Evolutionary conservation across 2,888 invertebrate species (phyloP), one percentile per base, ranked within the genome.

Genomic region (Microdon myrmicae): DNA sequence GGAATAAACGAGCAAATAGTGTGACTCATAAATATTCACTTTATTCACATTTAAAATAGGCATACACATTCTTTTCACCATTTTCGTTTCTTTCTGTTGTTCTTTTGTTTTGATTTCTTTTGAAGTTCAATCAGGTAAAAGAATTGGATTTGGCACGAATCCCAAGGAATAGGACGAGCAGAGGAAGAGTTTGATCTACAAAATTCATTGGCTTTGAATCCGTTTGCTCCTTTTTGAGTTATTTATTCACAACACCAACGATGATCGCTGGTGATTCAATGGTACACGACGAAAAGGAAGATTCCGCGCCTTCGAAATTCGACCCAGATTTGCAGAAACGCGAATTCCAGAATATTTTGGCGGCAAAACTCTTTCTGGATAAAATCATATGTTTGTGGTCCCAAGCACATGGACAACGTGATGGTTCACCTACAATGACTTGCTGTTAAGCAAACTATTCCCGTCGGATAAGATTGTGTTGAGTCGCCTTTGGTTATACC

Each of bases 161-260:
- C 22, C 8, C 26, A 32, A 7, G 49, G 32, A 12, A 29, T 8
- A 17, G 39, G 26, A 54, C n/a, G 26, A 17, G 37, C 25, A 38
- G 26, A 37, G 26, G 37, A 41, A 10, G 32, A 4, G 20, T n/a
- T 25, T 10, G 6, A 14, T 34, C 14, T 39, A 29, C 39, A 34
- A 45, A 35, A 53, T 35, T 23, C 19, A 35, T 47, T 59, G 53
- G 47, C 53, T 53, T 58, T 53, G 51, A 58, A 53, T 53, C 44
- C 53, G n/a, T n/a, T n/a, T n/a, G n/a, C n/a, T n/a, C n/a, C n/a
- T n/a, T n/a, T n/a, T n/a, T n/a, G n/a, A 53, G 53, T 58, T 53
- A 58, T 34, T 25, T 39, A 44, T 39, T 13, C 44, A 29, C 39
- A 44, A 22, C 13, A 23, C 31, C 23, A 48, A 9, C n/a, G n/a